phyloP scores from a whole-genome alignment of 2,888 invertebrate genomes.

The Helobdella robusta region DNA sequence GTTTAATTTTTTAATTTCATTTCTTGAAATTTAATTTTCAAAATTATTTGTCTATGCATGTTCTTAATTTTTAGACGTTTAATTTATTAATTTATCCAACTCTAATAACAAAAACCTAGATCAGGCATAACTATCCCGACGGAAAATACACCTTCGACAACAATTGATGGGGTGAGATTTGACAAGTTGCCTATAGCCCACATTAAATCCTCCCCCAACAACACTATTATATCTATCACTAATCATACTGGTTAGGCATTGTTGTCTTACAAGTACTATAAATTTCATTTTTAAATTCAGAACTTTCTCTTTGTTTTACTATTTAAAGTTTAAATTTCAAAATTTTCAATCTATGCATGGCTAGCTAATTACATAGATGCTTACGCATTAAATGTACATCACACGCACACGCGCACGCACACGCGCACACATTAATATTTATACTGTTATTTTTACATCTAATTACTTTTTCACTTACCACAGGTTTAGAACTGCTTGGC shows the following conservation, averaged over 20 bases:
- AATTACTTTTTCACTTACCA: too few species aligned
- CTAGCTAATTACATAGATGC: background rate
- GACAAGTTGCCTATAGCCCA: conserved; percentile 72
- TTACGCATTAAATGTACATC: too few species aligned
- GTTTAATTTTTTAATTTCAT: too few species aligned
- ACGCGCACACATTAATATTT: too few species aligned
- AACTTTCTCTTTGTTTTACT: background rate
- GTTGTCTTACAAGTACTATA: background rate
- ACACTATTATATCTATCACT: conserved; percentile 71
- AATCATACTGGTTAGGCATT: conserved; percentile 53
- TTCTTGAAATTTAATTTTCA: too few species aligned
- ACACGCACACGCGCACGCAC: too few species aligned
- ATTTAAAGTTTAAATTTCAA: background rate
- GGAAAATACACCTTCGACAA: conserved; percentile 57
- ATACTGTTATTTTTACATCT: background rate
- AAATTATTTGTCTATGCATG: too few species aligned
- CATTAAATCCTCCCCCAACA: conserved; percentile 73
- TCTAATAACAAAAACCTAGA: too few species aligned
- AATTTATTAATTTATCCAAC: too few species aligned
- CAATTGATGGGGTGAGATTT: conserved; percentile 69
- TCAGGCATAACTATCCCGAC: conserved; percentile 36
- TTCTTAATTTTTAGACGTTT: too few species aligned
- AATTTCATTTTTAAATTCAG: background rate
- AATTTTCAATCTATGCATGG: background rate
- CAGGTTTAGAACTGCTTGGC: conserved; percentile 28